Evolutionary conservation across 2,797 vertebrate genomes (phyloP), one percentile per base, ranked within the genome.

Genomic region (Leuciscus waleckii): DNA sequence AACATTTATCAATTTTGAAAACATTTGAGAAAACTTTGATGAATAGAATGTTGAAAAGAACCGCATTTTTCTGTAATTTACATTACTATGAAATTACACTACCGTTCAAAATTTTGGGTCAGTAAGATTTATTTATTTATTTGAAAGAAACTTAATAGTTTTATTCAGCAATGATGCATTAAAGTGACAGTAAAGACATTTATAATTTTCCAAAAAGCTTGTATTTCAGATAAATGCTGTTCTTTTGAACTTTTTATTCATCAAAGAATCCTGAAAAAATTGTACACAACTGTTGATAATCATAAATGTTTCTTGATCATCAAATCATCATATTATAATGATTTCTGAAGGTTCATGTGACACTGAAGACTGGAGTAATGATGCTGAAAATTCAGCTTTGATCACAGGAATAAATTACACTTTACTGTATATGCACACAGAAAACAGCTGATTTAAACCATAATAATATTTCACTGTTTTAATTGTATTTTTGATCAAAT

Each of bases 401-500:
- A n/a, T 58, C 56, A 11, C 56, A 4, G 23, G 9, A 56, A 56
- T n/a, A 23, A 56, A 56, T n/a, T n/a, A 11, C 56, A n/a, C 7
- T 58, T n/a, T 11, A 56, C 54, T 58, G 1, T 1, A 58, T 58
- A 58, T 58, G 10, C 21, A n/a, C 3, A 58, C 2, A 56, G 8
- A 23, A 17, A 56, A 56, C 2, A 1, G 3, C 0, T 56, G 4
- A 0, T 56, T 23, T 4, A n/a, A 23, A 21, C 0, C 0, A 0
- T 9, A 8, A 54, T 54, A 21, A 54, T 54, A 21, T 3, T 23
- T 56, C 21, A 23, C 54, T 23, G 21, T 9, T 56, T 51, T 56
- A 23, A 56, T 21, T 23, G 21, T 56, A 56, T 23, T 23, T 56
- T 56, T 56, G 51, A 51, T 51, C 17, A 51, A 51, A 7, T 51